Base-by-base conservation (phyloP, 1,140 invertebrate species). In the Trachelipus rathkii region DNA sequence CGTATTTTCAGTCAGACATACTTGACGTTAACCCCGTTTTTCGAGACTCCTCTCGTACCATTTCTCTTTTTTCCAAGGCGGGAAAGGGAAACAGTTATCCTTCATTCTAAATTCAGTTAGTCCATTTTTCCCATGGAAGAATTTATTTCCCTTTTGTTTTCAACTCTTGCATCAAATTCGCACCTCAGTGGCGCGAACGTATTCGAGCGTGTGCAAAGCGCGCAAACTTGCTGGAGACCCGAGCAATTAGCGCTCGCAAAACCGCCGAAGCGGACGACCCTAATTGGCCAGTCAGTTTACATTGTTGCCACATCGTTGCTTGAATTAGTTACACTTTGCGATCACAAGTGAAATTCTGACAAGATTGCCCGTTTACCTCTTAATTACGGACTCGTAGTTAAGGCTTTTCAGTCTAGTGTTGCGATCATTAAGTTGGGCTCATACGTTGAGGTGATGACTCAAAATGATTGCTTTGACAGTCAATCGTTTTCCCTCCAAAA, bases 221-320 rank as follows among this genome's bases (percentile, higher is more conserved):
- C 33, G 33, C 1, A 33, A 3, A 3, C 33, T 33, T 33, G 33
- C 33, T 6, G 33, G 33, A 33, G 33, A 33, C 50, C 43, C 66
- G 77, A 50, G 74, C 77, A 78, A 78, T 78, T 78, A 78, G 71
- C 72, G 71, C 60, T 71, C 11, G 33, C 33, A 33, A 33, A 19
- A 60, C 50, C 50, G 50, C 11, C 11, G 11, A 8, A 60, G 50
- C 50, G 50, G 19, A 60, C 50, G 50, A 33, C 71, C 74, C 71
- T 78, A 78, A 78, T 78, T 78, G 77, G 77, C 74, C 77, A 78
- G 77, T 78, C 77, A 78, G 77, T 78, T 78, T 75, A 78, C 73
- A 78, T 78, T 78, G 77, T 33, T 78, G 77, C 77, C 77, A 69
- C 72, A 21, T 69, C n/a, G 77, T 23, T 74, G 77, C 50, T 60